Conservation (phyloP, 2,113 vertebrate species). For the Tetraodon nigroviridis region DNA sequence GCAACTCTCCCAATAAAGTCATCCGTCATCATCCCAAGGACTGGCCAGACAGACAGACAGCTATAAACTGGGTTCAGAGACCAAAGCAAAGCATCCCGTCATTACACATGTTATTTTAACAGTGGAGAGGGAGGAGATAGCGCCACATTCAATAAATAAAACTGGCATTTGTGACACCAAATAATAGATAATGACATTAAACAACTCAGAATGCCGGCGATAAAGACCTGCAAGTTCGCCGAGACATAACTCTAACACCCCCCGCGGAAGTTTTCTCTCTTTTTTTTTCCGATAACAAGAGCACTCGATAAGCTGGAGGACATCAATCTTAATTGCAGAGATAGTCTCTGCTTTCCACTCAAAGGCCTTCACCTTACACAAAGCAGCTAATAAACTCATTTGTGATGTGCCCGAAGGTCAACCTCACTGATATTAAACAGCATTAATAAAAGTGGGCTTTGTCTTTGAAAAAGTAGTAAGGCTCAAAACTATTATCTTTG, state of each 20-base stretch:
- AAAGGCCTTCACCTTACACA: slow-evolving; percentile 76
- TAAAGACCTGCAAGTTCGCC: slow-evolving; percentile 40
- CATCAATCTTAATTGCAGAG: slow-evolving; percentile 69
- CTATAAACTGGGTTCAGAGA: slow-evolving; percentile 69
- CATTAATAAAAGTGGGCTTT: slow-evolving; percentile 13
- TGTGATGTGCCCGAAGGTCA: slow-evolving; percentile 83
- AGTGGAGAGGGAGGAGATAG: slow-evolving; percentile 19
- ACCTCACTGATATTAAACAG: slow-evolving; percentile 32
- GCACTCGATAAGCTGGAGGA: slow-evolving; percentile 60
- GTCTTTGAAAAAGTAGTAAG: slow-evolving; percentile 5
- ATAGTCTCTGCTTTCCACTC: slow-evolving; percentile 58
- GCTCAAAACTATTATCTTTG: slow-evolving; percentile 1
- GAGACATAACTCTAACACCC: slow-evolving; percentile 47
- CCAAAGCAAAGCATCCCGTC: slow-evolving; percentile 50
- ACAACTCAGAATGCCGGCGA: slow-evolving; percentile 31
- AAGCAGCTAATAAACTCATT: slow-evolving; percentile 75
- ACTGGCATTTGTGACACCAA: slow-evolving; percentile 30
- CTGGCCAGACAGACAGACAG: slow-evolving; percentile 68
- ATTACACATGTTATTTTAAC: slow-evolving; percentile 32
- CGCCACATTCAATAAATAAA: slow-evolving; percentile 23
- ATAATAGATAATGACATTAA: slow-evolving; percentile 42
- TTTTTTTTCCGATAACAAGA: slow-evolving; percentile 65
- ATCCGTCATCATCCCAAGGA: slow-evolving; percentile 64
- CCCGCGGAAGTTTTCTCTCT: slow-evolving; percentile 55
- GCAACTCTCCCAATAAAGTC: slow-evolving; percentile 71